Base-by-base conservation (phyloP, 2,797 vertebrate genomes). In the Pseudomugil tenellus region DNA sequence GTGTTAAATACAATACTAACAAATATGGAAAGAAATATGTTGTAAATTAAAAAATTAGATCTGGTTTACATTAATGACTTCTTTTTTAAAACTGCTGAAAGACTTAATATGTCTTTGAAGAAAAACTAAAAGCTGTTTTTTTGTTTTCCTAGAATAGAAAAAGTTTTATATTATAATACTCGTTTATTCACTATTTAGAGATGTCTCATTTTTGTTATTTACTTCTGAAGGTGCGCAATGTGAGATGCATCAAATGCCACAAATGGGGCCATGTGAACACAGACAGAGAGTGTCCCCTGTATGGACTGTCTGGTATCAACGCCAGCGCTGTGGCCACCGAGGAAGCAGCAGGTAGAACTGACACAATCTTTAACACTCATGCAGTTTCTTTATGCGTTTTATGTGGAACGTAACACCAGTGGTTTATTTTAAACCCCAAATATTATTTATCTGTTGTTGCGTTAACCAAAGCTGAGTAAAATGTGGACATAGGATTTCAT, bases 241-340 rank as follows among this genome's bases (percentile, higher is more conserved):
- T 99, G 70, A 94, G 96, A 14, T 99, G 98, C 76, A 99, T 99
- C 86, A 99, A 99, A 82, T 99, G 98, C 87, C 98, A 98, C 92
- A 99, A 99, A 77, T 99, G 97, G 98, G 98, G 98, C 69, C 98
- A 99, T 1, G 97, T 99, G 76, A 99, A 99, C 93, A 99, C 98
- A 0, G 98, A 99, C 84, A 91, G 98, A 81, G 98, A 99, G 74
- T 99, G 98, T 84, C 98, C 98, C 59, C 95, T 99, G 11, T 99
- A 95, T 75, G 97, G 98, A 23, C 95, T 99, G 72, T 99, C 98
- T 4, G 98, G 98, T 55, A 99, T 99, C 92, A 99, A 98, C 1
- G 98, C 98, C 23, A 99, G 96, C 85, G 95, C 97, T 1, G 89
- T 97, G 89, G 88, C 95, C 61, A 92, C 87, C 21, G 97, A 98